These are phyloP conservation scores for Galleria mellonella DNA, from an alignment of 1,140 invertebrate genomes.

Conservation along the genomic window DNA sequence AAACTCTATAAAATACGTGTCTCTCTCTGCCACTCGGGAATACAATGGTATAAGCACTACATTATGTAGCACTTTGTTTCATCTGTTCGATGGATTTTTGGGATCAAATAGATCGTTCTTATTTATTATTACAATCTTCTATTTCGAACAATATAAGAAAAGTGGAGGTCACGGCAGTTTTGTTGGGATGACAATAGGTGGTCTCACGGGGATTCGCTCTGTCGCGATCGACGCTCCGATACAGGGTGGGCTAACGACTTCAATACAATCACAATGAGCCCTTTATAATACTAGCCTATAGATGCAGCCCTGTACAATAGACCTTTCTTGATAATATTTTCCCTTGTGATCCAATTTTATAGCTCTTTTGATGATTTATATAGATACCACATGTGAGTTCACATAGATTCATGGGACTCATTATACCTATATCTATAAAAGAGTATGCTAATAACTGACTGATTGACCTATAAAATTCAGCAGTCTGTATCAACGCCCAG, in stretches of 20 bases:
- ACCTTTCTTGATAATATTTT: slow-evolving; percentile 5
- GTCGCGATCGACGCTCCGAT: not conserved
- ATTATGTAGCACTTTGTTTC: slow-evolving; percentile 1
- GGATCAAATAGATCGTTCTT: not conserved
- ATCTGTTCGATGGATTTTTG: not conserved
- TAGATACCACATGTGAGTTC: not conserved
- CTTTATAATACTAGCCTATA: slow-evolving; percentile 14
- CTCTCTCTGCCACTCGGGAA: not conserved
- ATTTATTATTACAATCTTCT: slow-evolving; percentile 20
- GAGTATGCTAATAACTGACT: too few relatives aligned
- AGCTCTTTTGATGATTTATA: not conserved
- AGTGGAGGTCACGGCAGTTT: slow-evolving; percentile 18
- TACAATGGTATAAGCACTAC: not conserved
- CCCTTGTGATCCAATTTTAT: slow-evolving; percentile 6
- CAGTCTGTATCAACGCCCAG: too few relatives aligned
- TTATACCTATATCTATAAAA: too few relatives aligned
- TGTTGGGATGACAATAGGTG: slow-evolving; percentile 13
- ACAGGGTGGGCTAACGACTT: slow-evolving; percentile 4
- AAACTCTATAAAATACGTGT: too few relatives aligned
- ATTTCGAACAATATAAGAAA: slow-evolving; percentile 18
- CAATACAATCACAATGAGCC: slow-evolving; percentile 17
- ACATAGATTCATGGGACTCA: not conserved
- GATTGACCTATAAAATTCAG: too few relatives aligned
- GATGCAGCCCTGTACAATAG: slow-evolving; percentile 5
- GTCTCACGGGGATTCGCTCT: slow-evolving; percentile 13